Conservation (phyloP, 2,113 vertebrate species). For the Cervus canadensis region DNA sequence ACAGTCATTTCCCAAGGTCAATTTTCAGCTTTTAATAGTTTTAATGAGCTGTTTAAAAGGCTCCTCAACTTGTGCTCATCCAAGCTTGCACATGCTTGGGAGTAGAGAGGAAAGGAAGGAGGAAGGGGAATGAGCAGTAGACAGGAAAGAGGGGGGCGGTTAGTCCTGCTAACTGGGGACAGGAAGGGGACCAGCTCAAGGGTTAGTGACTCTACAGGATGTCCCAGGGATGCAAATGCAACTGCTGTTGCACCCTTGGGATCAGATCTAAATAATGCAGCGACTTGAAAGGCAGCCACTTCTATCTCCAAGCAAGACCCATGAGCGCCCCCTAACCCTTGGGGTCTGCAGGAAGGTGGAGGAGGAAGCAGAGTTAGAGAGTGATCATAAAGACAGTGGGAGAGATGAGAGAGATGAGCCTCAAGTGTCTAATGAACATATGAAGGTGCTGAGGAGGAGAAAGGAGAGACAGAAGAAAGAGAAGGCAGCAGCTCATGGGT, state of each 20-base stretch:
- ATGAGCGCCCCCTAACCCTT: not conserved
- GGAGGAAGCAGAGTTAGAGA: not conserved
- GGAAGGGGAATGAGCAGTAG: not conserved
- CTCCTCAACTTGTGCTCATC: constrained; percentile 36
- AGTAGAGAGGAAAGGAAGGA: not conserved
- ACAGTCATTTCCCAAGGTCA: constrained; percentile 66
- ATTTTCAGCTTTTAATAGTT: constrained; percentile 69
- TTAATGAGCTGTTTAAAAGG: constrained; percentile 65
- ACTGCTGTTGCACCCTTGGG: not conserved
- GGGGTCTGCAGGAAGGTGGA: not conserved
- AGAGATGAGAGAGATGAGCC: not conserved
- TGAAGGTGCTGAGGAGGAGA: not conserved
- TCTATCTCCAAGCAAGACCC: not conserved
- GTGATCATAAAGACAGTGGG: not conserved
- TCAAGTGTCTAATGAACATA: not conserved
- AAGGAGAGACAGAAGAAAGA: not conserved
- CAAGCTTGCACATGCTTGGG: constrained; percentile 1
- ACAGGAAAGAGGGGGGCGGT: not conserved
- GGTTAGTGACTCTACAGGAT: not conserved
- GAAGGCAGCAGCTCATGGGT: not conserved
- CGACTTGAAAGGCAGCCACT: not conserved
- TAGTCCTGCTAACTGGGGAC: not conserved
- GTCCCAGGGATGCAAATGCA: not conserved
- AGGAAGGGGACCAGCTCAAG: not conserved
- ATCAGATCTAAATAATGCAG: not conserved